These are phyloP conservation scores for Drosophila lacicola DNA, from an alignment of 2,888 invertebrate species.

Conservation along the genomic window DNA sequence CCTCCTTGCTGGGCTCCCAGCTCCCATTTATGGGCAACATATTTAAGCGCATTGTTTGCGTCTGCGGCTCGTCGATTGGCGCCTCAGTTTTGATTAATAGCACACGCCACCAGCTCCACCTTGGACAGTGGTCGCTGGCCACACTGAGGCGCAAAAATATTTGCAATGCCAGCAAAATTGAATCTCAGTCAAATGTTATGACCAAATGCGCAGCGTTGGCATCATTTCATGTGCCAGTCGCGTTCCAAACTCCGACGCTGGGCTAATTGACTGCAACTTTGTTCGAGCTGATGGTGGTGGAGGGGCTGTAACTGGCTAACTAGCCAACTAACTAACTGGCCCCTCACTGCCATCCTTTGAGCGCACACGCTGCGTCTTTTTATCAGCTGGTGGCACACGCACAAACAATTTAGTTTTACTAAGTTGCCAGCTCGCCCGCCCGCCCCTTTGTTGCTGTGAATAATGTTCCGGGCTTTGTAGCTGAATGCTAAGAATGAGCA, in stretches of 20 bases:
- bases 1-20: constrained; percentile 4
- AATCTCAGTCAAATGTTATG: constrained; percentile 52
- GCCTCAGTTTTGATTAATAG: constrained; percentile 69
- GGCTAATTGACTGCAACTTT: constrained; percentile 67
- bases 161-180: constrained; percentile 61
- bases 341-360: constrained; percentile 27
- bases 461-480: constrained; percentile 67
- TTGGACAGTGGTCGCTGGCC: constrained; percentile 13
- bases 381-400: constrained; percentile 65
- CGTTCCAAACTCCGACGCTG: constrained; percentile 43
- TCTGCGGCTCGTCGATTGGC: constrained; percentile 41
- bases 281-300: constrained; percentile 1
- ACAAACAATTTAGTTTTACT: constrained; percentile 40
- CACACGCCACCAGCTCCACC: constrained; percentile 19
- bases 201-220: constrained; percentile 46
- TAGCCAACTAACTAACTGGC: constrained; percentile 32
- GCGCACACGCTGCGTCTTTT: constrained; percentile 39
- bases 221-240: constrained; percentile 60
- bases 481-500: constrained; percentile 50
- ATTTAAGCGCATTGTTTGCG: constrained; percentile 59
- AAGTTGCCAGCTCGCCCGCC: constrained; percentile 12
- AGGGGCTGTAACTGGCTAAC: constrained; percentile 23
- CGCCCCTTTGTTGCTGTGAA: constrained; percentile 47
- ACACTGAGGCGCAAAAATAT: constrained; percentile 38
- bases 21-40: constrained; percentile 48